A percentile compares a stretch with the other conserved stretches of the same genome.
Evolutionary conservation across 2,113 vertebrate species (phyloP).

Genomic region (Tetrao urogallus): DNA sequence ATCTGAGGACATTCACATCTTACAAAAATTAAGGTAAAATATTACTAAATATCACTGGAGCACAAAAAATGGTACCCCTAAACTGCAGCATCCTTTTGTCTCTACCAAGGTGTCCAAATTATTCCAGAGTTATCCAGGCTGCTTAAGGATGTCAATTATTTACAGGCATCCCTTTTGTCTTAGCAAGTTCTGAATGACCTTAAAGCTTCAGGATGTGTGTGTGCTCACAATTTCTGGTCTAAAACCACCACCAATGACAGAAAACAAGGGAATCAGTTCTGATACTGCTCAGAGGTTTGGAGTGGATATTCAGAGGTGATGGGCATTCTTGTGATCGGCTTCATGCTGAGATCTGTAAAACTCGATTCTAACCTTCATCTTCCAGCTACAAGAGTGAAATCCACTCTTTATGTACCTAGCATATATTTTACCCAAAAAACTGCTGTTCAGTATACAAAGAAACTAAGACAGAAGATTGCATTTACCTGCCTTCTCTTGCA

Average conservation of each 20-base stretch:
- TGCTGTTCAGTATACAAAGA: not conserved
- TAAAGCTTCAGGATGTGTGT: not conserved
- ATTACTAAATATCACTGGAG: not conserved
- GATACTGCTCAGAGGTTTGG: not conserved
- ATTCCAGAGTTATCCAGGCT: not conserved
- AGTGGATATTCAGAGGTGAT: not conserved
- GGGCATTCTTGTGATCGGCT: not conserved
- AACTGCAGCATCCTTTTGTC: not conserved
- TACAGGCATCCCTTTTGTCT: not conserved
- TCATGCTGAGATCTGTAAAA: not conserved
- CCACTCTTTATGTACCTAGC: not conserved
- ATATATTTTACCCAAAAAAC: not conserved
- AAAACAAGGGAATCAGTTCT: not conserved
- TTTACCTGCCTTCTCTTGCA: not conserved
- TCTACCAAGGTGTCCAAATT: not conserved
- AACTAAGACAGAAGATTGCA: not conserved
- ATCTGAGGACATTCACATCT: not conserved
- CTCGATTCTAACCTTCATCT: not conserved
- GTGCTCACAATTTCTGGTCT: not conserved
- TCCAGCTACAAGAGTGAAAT: not conserved
- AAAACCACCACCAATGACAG: not conserved
- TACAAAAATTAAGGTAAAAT: slow-evolving; percentile 1
- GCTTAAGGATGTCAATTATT: not conserved
- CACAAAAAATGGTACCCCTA: not conserved
- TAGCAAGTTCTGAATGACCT: not conserved